A percentile compares a stretch with the other conserved stretches of the same genome.
Evolutionary conservation across 2,797 vertebrate genomes (phyloP).

Genomic region (Okamejei kenojei): DNA sequence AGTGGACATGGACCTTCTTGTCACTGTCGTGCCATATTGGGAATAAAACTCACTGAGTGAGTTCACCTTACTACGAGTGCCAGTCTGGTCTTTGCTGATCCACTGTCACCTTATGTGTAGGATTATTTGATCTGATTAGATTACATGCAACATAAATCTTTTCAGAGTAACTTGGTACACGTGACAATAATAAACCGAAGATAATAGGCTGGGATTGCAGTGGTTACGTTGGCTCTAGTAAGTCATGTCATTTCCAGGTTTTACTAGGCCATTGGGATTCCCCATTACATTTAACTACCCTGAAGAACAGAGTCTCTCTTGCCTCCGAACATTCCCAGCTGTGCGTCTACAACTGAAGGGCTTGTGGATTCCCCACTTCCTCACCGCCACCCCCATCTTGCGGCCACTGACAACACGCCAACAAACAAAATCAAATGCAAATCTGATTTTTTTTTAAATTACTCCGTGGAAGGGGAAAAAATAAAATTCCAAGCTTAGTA

Average conservation of each 20-base stretch:
- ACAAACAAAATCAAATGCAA: background rate
- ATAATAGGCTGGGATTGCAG: no score
- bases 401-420: background rate
- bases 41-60: no score
- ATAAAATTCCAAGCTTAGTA: background rate
- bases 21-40: no score
- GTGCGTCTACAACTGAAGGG: background rate
- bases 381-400: background rate
- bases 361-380: background rate
- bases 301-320: background rate
- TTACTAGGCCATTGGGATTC: background rate
- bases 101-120: no score
- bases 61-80: no score
- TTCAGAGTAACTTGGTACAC: no score
- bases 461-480: background rate
- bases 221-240: no score
- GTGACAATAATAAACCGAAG: no score
- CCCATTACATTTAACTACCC: background rate
- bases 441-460: background rate
- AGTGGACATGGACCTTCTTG: no score
- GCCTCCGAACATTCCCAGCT: background rate
- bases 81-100: no score
- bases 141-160: no score
- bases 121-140: no score
- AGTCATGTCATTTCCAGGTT: background rate